Evolutionary conservation across 1,140 invertebrate genomes (phyloP), one percentile per base, ranked within the genome.

Genomic region (Sminthurides bifidus): DNA sequence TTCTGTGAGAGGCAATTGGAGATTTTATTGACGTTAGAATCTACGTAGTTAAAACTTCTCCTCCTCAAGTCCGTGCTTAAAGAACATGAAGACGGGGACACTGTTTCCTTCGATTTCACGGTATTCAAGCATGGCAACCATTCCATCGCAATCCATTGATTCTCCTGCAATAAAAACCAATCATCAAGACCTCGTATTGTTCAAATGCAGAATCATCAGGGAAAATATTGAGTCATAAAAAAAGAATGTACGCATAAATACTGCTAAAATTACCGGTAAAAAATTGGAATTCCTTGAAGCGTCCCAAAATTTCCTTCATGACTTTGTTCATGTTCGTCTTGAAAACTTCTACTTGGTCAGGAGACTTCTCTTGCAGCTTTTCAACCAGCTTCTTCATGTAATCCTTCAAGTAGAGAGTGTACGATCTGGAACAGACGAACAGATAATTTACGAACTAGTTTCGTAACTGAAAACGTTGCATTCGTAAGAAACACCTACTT

Each of bases 321-420:
- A 88, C 88, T 78, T 88, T 90, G 72, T 91, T 92, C 74, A 92
- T 86, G 69, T 94, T 93, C 14, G 79, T 84, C 72, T 94, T 93
- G 70, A 92, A 90, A 19, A 84, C 73, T 14, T 88, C 84, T 56
- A 92, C 84, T 77, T 92, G 82, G 65, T 87, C 82, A 23, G 85
- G 87, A 19, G 78, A 67, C 23, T 75, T 81, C 68, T 89, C 81
- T 75, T 87, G 80, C 63, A 92, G 76, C 73, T 85, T 87, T 59
- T 79, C 79, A 59, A 89, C 77, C 79, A 74, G 86, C 82, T 86
- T 88, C 75, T 95, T 95, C 85, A 96, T 94, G 73, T 92, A 96
- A 64, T 89, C 87, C 73, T 96, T 97, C 61, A 96, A 78, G 73
- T 96, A 95, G 46, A 78, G 69, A 60, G 89, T 92, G 71, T 88